These are phyloP conservation scores for Dynastes hyllus DNA, from an alignment of 2,888 invertebrate genomes.

Conservation along the genomic window DNA sequence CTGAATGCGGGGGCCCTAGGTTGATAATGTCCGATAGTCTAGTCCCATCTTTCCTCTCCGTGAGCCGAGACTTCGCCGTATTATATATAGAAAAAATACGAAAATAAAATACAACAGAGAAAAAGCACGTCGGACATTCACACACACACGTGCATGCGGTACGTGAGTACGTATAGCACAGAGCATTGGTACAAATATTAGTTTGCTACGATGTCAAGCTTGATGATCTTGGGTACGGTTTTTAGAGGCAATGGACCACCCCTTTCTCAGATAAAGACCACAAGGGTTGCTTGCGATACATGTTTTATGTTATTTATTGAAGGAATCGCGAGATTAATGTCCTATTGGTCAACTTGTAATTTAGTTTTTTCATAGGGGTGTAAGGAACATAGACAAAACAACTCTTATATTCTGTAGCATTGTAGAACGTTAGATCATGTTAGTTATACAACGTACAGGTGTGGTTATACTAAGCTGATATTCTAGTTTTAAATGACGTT, in stretches of 20 bases:
- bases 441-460: no score
- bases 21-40: slow-evolving; percentile 72
- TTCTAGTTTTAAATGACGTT: no score
- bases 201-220: slow-evolving; percentile 51
- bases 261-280: neutral
- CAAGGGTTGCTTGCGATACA: neutral
- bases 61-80: slow-evolving; percentile 22
- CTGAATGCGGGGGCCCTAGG: slow-evolving; percentile 76
- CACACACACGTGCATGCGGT: slow-evolving; percentile 43
- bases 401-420: no score
- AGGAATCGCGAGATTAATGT: neutral
- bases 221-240: slow-evolving; percentile 26
- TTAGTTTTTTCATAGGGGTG: neutral
- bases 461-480: no score
- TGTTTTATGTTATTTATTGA: slow-evolving; percentile 36
- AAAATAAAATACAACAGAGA: slow-evolving; percentile 28
- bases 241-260: slow-evolving; percentile 3
- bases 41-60: slow-evolving; percentile 61
- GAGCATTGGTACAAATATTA: slow-evolving; percentile 58
- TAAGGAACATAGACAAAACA: neutral
- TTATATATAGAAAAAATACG: slow-evolving; percentile 35
- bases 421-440: no score
- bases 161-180: neutral
- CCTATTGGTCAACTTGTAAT: neutral
- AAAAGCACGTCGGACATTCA: slow-evolving; percentile 31